Evolutionary conservation across 2,888 invertebrate genomes (phyloP).

Genomic region (Chrysopilus asiliformis): DNA sequence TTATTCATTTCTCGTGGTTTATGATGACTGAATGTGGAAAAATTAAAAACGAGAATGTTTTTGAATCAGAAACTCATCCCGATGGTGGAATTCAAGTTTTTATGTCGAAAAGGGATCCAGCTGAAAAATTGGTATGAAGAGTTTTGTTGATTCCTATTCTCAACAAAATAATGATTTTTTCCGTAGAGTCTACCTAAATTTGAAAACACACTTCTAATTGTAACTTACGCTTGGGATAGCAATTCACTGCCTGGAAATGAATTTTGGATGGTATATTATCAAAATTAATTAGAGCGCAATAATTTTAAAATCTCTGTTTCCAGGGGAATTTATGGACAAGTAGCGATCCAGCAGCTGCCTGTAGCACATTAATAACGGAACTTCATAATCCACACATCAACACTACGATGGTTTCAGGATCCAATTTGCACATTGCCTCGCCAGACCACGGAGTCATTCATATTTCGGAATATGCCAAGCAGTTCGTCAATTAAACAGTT

Average conservation of each 20-base stretch:
- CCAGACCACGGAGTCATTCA: conserved; percentile 27
- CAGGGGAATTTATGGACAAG: conserved; percentile 30
- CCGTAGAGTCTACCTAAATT: background rate
- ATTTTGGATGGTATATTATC: too few relatives aligned
- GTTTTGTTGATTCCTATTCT: too few relatives aligned
- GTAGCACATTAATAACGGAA: conserved; percentile 43
- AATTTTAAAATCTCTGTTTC: too few relatives aligned
- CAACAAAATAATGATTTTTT: too few relatives aligned
- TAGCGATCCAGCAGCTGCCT: conserved; percentile 45
- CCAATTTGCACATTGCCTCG: conserved; percentile 41
- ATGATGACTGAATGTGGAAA: conserved; percentile 36
- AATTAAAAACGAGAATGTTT: conserved; percentile 35
- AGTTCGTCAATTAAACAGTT: too few relatives aligned
- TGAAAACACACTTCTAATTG: too few relatives aligned
- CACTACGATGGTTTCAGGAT: conserved; percentile 37
- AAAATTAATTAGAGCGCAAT: too few relatives aligned
- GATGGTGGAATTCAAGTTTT: conserved; percentile 39
- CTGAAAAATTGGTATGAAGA: conserved; percentile 37
- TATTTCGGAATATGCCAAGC: conserved; percentile 24
- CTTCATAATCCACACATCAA: conserved; percentile 43
- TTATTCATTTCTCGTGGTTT: conserved; percentile 55
- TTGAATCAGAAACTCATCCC: conserved; percentile 23
- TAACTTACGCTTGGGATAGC: conserved; percentile 60
- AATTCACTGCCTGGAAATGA: conserved; percentile 62
- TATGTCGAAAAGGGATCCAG: conserved; percentile 44